A percentile compares a stretch with the other conserved stretches of the same genome.
Evolutionary conservation across 92 coral and sea anemone genomes (phyloP).

Genomic region (Muricea muricata): DNA sequence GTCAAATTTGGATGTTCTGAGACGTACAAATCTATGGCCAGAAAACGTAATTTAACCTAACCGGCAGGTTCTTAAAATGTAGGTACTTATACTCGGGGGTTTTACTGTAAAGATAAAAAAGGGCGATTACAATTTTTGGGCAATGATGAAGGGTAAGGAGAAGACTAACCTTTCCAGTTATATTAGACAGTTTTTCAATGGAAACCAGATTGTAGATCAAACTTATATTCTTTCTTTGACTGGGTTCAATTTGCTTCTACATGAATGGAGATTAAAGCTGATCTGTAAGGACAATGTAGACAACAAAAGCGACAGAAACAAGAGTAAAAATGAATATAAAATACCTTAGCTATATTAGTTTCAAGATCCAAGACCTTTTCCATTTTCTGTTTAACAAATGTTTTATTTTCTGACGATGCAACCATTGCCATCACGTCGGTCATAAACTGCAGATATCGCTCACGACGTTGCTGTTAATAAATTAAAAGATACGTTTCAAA

Average conservation of each 20-base stretch:
- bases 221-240: conserved; percentile 10
- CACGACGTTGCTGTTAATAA: neutral
- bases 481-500: too few relatives aligned
- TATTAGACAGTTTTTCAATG: neutral
- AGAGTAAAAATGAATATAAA: neutral
- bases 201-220: conserved; percentile 22
- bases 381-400: conserved; percentile 21
- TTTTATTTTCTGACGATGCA: neutral
- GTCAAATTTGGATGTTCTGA: too few relatives aligned
- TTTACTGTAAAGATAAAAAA: too few relatives aligned
- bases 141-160: too few relatives aligned
- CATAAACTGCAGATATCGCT: conserved; percentile 24
- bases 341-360: conserved; percentile 39
- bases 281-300: neutral
- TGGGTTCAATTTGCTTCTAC: conserved; percentile 12
- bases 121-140: neutral
- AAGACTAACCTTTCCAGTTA: conserved; percentile 9
- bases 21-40: too few relatives aligned
- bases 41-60: too few relatives aligned
- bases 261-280: neutral
- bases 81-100: too few relatives aligned
- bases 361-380: conserved; percentile 8
- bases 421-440: conserved; percentile 39
- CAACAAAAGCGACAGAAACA: neutral
- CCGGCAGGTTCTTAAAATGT: too few relatives aligned